phyloP scores from a whole-genome alignment of 1,140 invertebrate species.

The Diprion similis region DNA sequence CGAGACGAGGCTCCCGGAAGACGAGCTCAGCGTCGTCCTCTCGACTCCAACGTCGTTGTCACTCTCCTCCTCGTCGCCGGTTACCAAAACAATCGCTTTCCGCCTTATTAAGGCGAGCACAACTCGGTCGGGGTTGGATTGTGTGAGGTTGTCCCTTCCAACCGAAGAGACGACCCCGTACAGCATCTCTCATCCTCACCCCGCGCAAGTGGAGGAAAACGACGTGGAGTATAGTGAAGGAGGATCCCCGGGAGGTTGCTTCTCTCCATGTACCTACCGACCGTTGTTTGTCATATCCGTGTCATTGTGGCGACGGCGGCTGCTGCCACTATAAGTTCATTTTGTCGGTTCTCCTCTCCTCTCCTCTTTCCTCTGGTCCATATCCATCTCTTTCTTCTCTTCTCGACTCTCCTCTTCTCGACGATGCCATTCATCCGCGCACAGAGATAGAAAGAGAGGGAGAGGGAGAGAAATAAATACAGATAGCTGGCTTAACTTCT shows the following conservation, averaged over 20 bases:
- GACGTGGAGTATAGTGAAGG: not conserved
- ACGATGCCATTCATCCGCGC: conserved; percentile 32
- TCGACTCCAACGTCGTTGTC: too few relatives aligned
- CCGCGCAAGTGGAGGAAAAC: not conserved
- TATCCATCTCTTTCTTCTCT: conserved; percentile 22
- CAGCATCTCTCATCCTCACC: not conserved
- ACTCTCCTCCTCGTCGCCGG: not conserved
- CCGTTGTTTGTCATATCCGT: not conserved
- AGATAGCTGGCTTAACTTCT: too few relatives aligned
- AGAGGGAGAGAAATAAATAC: too few relatives aligned
- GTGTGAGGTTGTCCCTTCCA: not conserved
- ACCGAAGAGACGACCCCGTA: not conserved
- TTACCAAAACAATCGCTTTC: not conserved
- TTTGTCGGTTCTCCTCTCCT: not conserved
- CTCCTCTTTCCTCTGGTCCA: conserved; percentile 21
- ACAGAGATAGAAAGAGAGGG: not conserved
- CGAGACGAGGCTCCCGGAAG: too few relatives aligned
- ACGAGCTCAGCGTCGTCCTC: too few relatives aligned
- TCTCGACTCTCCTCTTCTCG: conserved; percentile 13
- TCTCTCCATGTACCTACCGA: not conserved
- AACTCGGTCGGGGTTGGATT: not conserved
- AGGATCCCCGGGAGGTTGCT: not conserved
- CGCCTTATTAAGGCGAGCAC: not conserved
- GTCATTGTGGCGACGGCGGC: not conserved
- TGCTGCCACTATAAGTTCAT: not conserved